These are phyloP conservation scores for Aricia artaxerxes DNA, from an alignment of 2,888 invertebrate species.

Conservation along the genomic window DNA sequence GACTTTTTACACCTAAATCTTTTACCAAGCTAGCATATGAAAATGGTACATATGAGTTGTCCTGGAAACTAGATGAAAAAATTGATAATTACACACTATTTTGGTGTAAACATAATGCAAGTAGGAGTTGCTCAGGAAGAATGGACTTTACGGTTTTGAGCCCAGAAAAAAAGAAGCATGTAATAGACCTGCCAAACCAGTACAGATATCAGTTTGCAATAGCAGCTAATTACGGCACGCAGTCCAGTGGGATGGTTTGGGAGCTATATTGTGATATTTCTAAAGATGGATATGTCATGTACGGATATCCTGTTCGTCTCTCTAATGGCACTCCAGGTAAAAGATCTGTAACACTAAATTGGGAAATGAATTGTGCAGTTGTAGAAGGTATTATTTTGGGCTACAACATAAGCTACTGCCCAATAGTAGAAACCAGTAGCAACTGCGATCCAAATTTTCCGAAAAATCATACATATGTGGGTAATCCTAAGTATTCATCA, in stretches of 20 bases:
- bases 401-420: constrained; percentile 88
- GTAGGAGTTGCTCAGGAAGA: constrained; percentile 77
- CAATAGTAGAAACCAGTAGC: constrained; percentile 74
- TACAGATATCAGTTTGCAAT: constrained; percentile 89
- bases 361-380: constrained; percentile 89
- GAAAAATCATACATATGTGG: constrained; percentile 60
- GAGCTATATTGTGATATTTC: constrained; percentile 83
- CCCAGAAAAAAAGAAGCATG: constrained; percentile 69
- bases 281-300: constrained; percentile 74
- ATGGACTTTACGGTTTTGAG: constrained; percentile 68
- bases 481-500: constrained; percentile 71
- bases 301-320: constrained; percentile 72
- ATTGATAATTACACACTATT: constrained; percentile 88
- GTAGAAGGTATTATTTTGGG: constrained; percentile 84
- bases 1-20: constrained; percentile 70
- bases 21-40: constrained; percentile 88
- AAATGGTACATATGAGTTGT: constrained; percentile 82
- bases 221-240: constrained; percentile 84
- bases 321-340: constrained; percentile 63
- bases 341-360: constrained; percentile 79
- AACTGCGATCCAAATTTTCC: constrained; percentile 76
- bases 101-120: constrained; percentile 83
- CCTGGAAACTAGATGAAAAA: constrained; percentile 82
- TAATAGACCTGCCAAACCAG: constrained; percentile 81
- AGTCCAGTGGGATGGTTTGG: constrained; percentile 93